Evolutionary conservation across 2,797 vertebrate genomes (phyloP).

Genomic region (Oreochromis grahami): DNA sequence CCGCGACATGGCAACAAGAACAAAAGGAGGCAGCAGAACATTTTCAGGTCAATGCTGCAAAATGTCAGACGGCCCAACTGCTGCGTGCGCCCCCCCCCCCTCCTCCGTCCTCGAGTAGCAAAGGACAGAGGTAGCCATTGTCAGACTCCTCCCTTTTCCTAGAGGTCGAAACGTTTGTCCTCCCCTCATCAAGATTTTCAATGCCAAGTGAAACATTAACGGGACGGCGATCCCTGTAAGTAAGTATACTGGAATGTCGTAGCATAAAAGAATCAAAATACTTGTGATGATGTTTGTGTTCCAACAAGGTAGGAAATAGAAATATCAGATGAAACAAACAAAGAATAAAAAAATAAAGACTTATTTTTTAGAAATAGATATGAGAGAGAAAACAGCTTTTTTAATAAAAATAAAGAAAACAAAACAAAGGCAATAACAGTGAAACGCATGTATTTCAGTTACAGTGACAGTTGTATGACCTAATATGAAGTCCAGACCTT

Average conservation of each 20-base stretch:
- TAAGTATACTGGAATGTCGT: constrained; percentile 63
- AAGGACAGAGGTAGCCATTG: constrained; percentile 20
- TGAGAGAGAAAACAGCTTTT: constrained; percentile 57
- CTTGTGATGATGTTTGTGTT: constrained; percentile 67
- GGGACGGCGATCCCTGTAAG: constrained; percentile 44
- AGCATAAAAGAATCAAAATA: constrained; percentile 58
- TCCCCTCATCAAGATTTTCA: constrained; percentile 28
- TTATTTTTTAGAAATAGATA: constrained; percentile 73
- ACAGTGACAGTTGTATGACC: constrained; percentile 55
- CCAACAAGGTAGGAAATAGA: constrained; percentile 56
- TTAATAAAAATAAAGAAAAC: constrained; percentile 32
- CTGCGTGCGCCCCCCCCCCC: constrained; percentile 86
- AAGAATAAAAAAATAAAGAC: constrained; percentile 22
- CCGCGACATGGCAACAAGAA: constrained; percentile 80
- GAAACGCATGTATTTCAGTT: constrained; percentile 77
- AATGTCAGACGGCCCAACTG: constrained; percentile 94
- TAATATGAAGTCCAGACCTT: constrained; percentile 46
- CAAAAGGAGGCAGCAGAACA: constrained; percentile 87
- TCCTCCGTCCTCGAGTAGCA: constrained; percentile 86
- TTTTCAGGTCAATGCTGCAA: constrained; percentile 93
- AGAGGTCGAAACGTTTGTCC: constrained; percentile 52
- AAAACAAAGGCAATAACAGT: constrained; percentile 73
- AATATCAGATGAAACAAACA: constrained; percentile 39
- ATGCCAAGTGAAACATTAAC: constrained; percentile 51
- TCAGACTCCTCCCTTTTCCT: constrained; percentile 28